Conservation (phyloP, 1,140 invertebrate species). For the Hypothenemus hampei region DNA sequence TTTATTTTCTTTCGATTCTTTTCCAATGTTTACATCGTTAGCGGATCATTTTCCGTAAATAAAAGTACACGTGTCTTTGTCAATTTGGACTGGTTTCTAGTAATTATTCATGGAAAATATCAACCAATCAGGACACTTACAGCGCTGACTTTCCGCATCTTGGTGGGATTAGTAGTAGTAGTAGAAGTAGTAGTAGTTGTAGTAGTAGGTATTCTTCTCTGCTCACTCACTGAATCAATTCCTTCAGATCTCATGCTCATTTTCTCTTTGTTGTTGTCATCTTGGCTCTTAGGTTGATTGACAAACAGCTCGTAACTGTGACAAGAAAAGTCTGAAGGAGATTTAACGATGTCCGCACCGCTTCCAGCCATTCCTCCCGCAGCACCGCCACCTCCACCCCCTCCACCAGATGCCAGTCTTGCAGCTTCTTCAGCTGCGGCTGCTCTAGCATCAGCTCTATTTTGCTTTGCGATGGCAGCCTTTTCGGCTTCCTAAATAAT, state of each 20-base stretch:
- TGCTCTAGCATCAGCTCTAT: slow-evolving; percentile 63
- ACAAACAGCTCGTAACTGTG: slow-evolving; percentile 87
- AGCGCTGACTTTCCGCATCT: slow-evolving; percentile 85
- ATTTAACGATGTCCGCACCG: slow-evolving; percentile 61
- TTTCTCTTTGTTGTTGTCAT: slow-evolving; percentile 82
- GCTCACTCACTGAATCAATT: slow-evolving; percentile 80
- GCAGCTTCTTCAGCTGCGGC: slow-evolving; percentile 55
- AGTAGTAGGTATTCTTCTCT: slow-evolving; percentile 58
- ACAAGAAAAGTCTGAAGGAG: slow-evolving; percentile 83
- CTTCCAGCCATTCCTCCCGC: slow-evolving; percentile 58
- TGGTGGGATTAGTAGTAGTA: slow-evolving; percentile 54
- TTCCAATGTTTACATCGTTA: slow-evolving; percentile 1
- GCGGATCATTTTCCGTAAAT: neutral
- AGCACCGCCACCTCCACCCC: slow-evolving; percentile 56
- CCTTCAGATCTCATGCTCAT: slow-evolving; percentile 84
- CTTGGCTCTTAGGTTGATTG: slow-evolving; percentile 76
- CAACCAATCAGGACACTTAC: slow-evolving; percentile 60
- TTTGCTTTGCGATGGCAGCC: slow-evolving; percentile 67
- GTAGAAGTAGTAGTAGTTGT: too few species aligned
- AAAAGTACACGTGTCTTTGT: too few species aligned
- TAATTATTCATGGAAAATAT: neutral
- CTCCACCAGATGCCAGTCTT: slow-evolving; percentile 53
- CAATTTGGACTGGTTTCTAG: too few species aligned
- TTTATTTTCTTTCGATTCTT: slow-evolving; percentile 33
- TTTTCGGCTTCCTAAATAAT: slow-evolving; percentile 74